phyloP scores from a whole-genome alignment of 2,888 invertebrate species.

The Fabriciana adippe region DNA sequence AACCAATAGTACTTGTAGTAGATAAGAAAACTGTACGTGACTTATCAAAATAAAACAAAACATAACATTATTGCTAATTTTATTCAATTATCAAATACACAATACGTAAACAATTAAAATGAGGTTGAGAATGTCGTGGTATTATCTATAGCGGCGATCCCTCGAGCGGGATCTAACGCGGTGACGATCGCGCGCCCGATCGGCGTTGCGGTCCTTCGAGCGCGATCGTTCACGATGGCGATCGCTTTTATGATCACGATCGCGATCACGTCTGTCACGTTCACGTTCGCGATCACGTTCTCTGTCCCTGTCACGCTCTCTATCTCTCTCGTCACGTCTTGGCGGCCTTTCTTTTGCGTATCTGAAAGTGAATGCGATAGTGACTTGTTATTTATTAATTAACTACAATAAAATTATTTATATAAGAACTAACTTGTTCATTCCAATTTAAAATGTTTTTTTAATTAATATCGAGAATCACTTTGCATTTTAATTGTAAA shows the following conservation, averaged over 20 bases:
- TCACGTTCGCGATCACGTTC: conserved; percentile 61
- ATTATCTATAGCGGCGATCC: conserved; percentile 75
- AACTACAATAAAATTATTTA: too few relatives aligned
- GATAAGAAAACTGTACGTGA: background rate
- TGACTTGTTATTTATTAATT: background rate
- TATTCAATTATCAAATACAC: conserved; percentile 51
- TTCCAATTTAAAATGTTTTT: too few relatives aligned
- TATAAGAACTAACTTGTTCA: too few relatives aligned
- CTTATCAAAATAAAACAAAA: background rate
- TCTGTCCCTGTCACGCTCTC: conserved; percentile 58
- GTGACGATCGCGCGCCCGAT: conserved; percentile 57
- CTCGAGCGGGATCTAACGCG: conserved; percentile 65
- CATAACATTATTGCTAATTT: conserved; percentile 48
- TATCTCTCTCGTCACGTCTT: conserved; percentile 66
- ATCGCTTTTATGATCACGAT: conserved; percentile 49
- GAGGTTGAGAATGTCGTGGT: conserved; percentile 40
- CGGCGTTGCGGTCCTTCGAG: conserved; percentile 47
- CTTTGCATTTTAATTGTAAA: too few relatives aligned
- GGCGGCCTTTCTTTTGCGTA: conserved; percentile 68
- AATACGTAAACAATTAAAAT: conserved; percentile 48
- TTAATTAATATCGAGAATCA: too few relatives aligned
- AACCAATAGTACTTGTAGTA: too few relatives aligned
- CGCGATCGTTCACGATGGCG: conserved; percentile 43
- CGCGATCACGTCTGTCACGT: conserved; percentile 45
- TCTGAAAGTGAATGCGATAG: conserved; percentile 56